phyloP scores from a whole-genome alignment of 2,888 invertebrate genomes.

The Heterodera filipjevi region DNA sequence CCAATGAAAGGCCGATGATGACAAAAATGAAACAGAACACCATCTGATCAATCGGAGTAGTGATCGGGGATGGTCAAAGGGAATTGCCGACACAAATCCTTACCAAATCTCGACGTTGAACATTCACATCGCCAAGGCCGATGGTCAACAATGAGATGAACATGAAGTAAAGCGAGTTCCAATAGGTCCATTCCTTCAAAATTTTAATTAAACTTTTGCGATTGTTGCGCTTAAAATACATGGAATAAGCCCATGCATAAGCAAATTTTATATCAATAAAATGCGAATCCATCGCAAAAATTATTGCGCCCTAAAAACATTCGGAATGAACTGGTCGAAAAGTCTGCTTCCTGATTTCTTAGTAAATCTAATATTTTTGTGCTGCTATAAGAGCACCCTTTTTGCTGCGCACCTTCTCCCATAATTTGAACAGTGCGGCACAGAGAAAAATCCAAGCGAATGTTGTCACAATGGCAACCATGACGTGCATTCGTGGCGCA shows the following conservation, averaged over 20 bases:
- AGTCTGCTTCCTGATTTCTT: not conserved
- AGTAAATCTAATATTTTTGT: no score
- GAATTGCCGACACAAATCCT: not conserved
- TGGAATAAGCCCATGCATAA: no score
- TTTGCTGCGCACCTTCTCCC: slow-evolving; percentile 74
- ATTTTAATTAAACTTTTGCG: not conserved
- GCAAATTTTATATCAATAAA: no score
- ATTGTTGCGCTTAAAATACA: no score
- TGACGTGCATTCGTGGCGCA: slow-evolving; percentile 46
- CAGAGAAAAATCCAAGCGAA: slow-evolving; percentile 86
- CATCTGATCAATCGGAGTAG: slow-evolving; percentile 59
- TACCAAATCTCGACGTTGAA: slow-evolving; percentile 51
- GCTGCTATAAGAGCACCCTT: no score
- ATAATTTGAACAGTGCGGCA: slow-evolving; percentile 84
- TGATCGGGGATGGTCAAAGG: not conserved
- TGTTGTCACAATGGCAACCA: slow-evolving; percentile 75
- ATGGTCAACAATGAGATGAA: slow-evolving; percentile 67
- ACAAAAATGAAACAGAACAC: slow-evolving; percentile 66
- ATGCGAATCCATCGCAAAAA: no score
- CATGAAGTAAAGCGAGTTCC: slow-evolving; percentile 68
- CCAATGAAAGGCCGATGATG: slow-evolving; percentile 68
- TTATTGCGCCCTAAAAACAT: not conserved
- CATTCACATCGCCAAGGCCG: slow-evolving; percentile 61
- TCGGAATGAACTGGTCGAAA: no score
- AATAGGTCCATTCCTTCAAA: slow-evolving; percentile 68